Evolutionary conservation across 53 echinoderm and acorn worm genomes (phyloP), one percentile per base, ranked within the genome.

Genomic region (Holothuria scabra): DNA sequence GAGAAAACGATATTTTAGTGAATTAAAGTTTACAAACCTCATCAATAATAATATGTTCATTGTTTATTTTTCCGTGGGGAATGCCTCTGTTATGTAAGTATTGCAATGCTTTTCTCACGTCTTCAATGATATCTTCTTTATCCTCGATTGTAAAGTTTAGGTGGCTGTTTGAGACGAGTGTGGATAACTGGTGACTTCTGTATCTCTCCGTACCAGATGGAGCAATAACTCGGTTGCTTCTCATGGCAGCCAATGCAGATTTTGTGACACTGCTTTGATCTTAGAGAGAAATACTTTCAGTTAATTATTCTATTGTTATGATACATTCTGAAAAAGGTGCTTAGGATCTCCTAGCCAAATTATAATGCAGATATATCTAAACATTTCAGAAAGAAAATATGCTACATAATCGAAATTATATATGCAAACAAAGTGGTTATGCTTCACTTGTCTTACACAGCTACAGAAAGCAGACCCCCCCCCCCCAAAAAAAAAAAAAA

Each of bases 31-130:
- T n/a, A 64, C 64, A 0, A 12, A 78, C 78, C 79, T 79, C 66
- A 48, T 84, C 84, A 59, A 89, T 79, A 16, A 79, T 59, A 57
- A 89, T 31, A 32, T 89, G 66, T 13, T 85, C 79, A 38, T 63
- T 31, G 62, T 67, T 38, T 25, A 89, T 67, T 30, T 62, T 56
- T 7, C 88, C 85, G 30, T 89, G 85, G 30, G 59, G 23, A 28
- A 84, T 56, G 10, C 68, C 67, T 65, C 56, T 65, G 26, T 41
- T 33, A 52, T 89, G 84, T 16, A 89, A 55, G 44, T 44, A 44
- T 8, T 79, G 66, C 23, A 89, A 63, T 76, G 82, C 79, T 28
- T 48, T 35, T 18, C 59, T 46, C 31, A 89, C 7, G 56, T 89
- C 89, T 23, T 32, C 29, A 2, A 44, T 46, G 16, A 89, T 35